These are phyloP conservation scores for Aporophyla nigra DNA, from an alignment of 2,888 invertebrate genomes.

Conservation along the genomic window DNA sequence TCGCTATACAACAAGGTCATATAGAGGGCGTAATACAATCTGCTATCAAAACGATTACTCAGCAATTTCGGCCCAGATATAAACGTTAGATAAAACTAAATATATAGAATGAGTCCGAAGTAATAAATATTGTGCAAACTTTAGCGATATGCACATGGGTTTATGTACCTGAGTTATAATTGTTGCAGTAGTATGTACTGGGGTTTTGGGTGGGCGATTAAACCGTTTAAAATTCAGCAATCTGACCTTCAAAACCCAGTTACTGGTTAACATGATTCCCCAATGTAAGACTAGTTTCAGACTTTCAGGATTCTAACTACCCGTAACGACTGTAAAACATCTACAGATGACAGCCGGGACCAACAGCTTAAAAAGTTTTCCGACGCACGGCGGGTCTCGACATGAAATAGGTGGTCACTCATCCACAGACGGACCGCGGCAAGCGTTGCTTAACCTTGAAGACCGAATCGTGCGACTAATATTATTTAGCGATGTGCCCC, in stretches of 20 bases:
- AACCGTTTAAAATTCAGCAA: constrained; percentile 2
- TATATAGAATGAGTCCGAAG: constrained; percentile 33
- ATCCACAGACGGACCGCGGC: background rate
- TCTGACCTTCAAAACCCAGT: background rate
- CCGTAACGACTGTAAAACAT: background rate
- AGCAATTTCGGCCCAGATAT: constrained; percentile 33
- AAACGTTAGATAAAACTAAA: constrained; percentile 37
- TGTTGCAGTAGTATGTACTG: background rate
- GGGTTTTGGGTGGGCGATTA: constrained; percentile 20
- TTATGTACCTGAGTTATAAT: constrained; percentile 15
- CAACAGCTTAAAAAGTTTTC: background rate
- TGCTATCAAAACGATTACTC: constrained; percentile 28
- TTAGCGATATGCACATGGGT: constrained; percentile 24
- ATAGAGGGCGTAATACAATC: constrained; percentile 24
- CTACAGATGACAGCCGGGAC: background rate
- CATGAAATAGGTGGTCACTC: background rate
- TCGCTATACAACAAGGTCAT: constrained; percentile 29
- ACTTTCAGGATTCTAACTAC: no score
- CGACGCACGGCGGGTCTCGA: background rate
- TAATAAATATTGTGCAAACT: constrained; percentile 40
- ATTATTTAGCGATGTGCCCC: background rate
- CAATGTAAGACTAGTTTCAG: no score
- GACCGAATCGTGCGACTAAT: background rate
- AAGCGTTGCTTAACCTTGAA: constrained; percentile 2
- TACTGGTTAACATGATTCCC: background rate